Evolutionary conservation across 2,888 invertebrate genomes (phyloP).

Genomic region (Oscheius sp.): DNA sequence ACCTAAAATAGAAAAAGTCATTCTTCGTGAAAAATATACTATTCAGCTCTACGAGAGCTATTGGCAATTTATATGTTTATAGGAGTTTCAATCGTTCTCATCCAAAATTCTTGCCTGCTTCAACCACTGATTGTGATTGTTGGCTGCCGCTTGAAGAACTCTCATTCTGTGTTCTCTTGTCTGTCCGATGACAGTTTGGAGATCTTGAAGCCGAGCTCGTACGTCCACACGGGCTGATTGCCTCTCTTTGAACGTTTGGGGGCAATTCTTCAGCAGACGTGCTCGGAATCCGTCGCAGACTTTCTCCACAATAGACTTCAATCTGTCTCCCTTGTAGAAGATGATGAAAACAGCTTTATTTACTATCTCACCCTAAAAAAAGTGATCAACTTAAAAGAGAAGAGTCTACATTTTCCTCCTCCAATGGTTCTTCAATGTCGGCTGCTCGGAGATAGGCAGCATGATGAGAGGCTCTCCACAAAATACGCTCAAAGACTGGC

Average conservation of each 20-base stretch:
- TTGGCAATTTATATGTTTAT: too few species aligned
- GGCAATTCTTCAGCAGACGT: slow-evolving; percentile 95
- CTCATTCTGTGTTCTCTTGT: slow-evolving; percentile 65
- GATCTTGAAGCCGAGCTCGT: slow-evolving; percentile 75
- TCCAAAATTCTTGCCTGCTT: slow-evolving; percentile 75
- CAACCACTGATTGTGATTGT: slow-evolving; percentile 97
- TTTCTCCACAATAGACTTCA: slow-evolving; percentile 94
- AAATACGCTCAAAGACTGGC: slow-evolving; percentile 93
- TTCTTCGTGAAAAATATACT: too few species aligned
- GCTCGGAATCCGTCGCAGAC: slow-evolving; percentile 75
- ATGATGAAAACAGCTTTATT: slow-evolving; percentile 90
- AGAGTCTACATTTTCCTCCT: slow-evolving; percentile 78
- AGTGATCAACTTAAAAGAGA: neutral
- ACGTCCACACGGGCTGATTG: slow-evolving; percentile 66
- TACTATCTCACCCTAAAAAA: slow-evolving; percentile 89
- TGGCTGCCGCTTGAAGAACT: slow-evolving; percentile 89
- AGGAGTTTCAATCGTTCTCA: neutral
- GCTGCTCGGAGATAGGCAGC: slow-evolving; percentile 78
- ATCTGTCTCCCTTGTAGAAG: slow-evolving; percentile 87
- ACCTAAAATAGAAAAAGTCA: too few species aligned
- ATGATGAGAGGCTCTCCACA: slow-evolving; percentile 96
- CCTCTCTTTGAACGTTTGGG: slow-evolving; percentile 84
- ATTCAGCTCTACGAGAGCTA: too few species aligned
- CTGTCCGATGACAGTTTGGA: slow-evolving; percentile 78
- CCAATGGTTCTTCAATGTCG: slow-evolving; percentile 89